Percentiles rank a stretch among this genome's conserved stretches.
Evolutionary conservation across 2,888 invertebrate genomes (phyloP).

Genomic region (Nebria salina): DNA sequence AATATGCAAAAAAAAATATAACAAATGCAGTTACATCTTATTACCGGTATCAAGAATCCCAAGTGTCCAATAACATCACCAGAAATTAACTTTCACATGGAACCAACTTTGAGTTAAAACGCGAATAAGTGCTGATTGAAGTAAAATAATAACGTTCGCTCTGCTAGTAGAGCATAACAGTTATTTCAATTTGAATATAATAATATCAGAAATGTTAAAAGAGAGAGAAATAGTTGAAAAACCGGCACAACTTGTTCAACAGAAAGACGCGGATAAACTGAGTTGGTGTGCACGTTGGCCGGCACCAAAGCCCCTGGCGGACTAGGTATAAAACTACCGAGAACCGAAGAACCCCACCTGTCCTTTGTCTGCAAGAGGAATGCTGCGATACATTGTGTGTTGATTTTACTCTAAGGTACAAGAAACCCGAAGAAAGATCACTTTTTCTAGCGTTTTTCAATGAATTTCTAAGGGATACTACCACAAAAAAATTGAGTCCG

Average conservation of each 20-base stretch:
- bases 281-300: conserved; percentile 11
- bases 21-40: neutral
- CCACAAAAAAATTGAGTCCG: neutral
- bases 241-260: conserved; percentile 2
- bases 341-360: conserved; percentile 25
- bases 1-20: neutral
- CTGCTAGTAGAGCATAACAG: neutral
- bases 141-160: neutral
- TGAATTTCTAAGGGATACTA: neutral
- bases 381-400: conserved; percentile 1
- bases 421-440: conserved; percentile 1
- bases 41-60: neutral
- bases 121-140: neutral
- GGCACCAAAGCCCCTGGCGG: conserved; percentile 27
- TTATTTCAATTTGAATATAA: neutral
- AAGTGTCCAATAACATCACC: neutral
- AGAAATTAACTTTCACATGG: neutral
- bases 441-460: neutral
- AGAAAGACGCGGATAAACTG: conserved; percentile 12
- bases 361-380: conserved; percentile 24
- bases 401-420: neutral
- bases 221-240: neutral
- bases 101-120: neutral
- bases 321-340: conserved; percentile 31
- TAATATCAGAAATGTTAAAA: neutral